Conservation (phyloP, 2,113 vertebrate species). For the Steatornis caripensis region DNA sequence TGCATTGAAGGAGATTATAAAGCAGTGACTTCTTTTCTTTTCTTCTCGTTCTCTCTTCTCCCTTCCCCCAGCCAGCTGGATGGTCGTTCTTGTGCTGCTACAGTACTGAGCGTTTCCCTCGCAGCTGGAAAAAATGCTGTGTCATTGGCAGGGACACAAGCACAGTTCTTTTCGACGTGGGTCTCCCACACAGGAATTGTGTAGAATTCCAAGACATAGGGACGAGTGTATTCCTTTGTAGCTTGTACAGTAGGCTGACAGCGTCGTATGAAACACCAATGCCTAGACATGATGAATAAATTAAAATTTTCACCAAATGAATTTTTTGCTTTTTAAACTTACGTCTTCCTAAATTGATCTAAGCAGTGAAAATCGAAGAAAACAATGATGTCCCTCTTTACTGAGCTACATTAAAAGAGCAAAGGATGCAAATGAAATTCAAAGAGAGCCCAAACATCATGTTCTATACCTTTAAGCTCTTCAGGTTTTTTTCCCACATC, state of each 20-base stretch:
- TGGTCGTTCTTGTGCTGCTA: neutral
- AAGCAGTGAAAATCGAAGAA: neutral
- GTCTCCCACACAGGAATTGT: neutral
- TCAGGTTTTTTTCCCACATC: rapidly evolving
- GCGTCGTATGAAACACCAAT: neutral
- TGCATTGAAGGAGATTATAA: neutral
- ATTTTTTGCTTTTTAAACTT: neutral
- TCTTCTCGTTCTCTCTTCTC: neutral
- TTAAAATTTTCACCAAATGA: neutral
- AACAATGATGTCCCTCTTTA: neutral
- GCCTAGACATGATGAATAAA: neutral
- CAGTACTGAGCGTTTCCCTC: neutral
- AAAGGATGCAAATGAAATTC: neutral
- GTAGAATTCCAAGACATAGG: neutral
- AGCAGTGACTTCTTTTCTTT: no score
- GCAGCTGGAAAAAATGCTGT: conserved; percentile 49
- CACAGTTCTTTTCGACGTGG: rapidly evolving
- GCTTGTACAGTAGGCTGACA: neutral
- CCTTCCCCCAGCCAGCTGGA: conserved; percentile 38
- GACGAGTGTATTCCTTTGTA: neutral
- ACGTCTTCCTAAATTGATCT: neutral
- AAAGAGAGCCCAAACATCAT: neutral
- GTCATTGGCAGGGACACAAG: conserved; percentile 9
- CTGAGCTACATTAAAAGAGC: neutral
- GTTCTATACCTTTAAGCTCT: neutral